Evolutionary conservation across 1,140 invertebrate species (phyloP).

Genomic region (Drosophila pseudoobscura): DNA sequence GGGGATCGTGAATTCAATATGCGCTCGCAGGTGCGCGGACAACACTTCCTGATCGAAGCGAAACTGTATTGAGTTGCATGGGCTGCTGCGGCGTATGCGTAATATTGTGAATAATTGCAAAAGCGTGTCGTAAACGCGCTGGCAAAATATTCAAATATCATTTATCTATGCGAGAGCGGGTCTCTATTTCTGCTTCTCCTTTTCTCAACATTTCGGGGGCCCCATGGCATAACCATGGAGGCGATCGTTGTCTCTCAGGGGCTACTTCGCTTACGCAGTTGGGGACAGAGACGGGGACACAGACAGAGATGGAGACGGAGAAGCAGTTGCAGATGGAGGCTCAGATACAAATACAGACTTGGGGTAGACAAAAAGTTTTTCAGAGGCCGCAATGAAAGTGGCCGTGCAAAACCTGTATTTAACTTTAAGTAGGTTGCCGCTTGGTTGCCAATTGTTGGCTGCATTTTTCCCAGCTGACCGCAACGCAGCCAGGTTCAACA

Average conservation of each 20-base stretch:
- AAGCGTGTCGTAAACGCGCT: slow-evolving; percentile 64
- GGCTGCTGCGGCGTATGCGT: slow-evolving; percentile 59
- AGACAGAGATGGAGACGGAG: slow-evolving; percentile 14
- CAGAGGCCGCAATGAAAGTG: slow-evolving; percentile 57
- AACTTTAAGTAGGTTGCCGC: slow-evolving; percentile 67
- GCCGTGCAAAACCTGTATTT: slow-evolving; percentile 61
- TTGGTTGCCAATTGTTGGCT: slow-evolving; percentile 32
- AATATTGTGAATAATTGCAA: slow-evolving; percentile 77
- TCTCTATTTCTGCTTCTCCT: neutral
- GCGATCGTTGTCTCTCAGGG: slow-evolving; percentile 2
- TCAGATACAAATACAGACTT: slow-evolving; percentile 35
- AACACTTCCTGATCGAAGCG: slow-evolving; percentile 64
- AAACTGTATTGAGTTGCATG: slow-evolving; percentile 53
- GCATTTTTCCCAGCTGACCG: slow-evolving; percentile 53
- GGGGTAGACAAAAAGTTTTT: slow-evolving; percentile 25
- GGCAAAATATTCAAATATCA: slow-evolving; percentile 60
- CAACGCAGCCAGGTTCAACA: slow-evolving; percentile 63
- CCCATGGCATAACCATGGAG: slow-evolving; percentile 14
- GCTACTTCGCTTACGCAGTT: slow-evolving; percentile 61
- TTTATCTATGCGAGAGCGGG: slow-evolving; percentile 43
- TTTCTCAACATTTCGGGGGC: slow-evolving; percentile 19
- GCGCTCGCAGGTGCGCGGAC: slow-evolving; percentile 55
- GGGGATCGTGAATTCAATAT: slow-evolving; percentile 23
- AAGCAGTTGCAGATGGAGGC: slow-evolving; percentile 26
- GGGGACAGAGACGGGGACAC: neutral